A percentile compares a stretch with the other conserved stretches of the same genome.
phyloP scores from a whole-genome alignment of 2,888 invertebrate species.

The Hesperia comma region DNA sequence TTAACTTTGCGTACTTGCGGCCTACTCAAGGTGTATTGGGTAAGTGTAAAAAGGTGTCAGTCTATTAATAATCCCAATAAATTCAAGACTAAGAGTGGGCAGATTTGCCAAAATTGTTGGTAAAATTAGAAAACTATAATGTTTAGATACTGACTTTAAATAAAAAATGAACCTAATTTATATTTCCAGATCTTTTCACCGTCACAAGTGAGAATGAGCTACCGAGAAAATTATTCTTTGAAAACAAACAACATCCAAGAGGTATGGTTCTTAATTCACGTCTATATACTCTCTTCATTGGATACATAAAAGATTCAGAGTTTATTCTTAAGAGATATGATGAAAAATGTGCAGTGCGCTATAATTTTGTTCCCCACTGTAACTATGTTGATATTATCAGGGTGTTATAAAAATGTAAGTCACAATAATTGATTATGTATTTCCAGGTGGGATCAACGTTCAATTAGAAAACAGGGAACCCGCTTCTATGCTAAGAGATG shows the following conservation, averaged over 20 bases:
- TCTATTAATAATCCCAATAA: too few species aligned
- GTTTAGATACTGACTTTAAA: too few species aligned
- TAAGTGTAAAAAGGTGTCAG: too few species aligned
- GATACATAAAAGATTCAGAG: too few species aligned
- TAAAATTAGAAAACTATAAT: too few species aligned
- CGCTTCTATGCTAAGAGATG: slow-evolving; percentile 75
- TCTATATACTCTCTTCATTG: neutral
- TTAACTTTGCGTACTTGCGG: slow-evolving; percentile 86
- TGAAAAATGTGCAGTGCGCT: too few species aligned
- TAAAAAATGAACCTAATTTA: neutral
- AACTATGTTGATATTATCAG: too few species aligned
- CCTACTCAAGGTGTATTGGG: slow-evolving; percentile 50
- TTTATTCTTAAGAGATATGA: too few species aligned
- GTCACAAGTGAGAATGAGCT: slow-evolving; percentile 42
- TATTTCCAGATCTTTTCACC: slow-evolving; percentile 59
- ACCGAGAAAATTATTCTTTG: slow-evolving; percentile 61
- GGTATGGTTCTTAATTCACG: slow-evolving; percentile 49
- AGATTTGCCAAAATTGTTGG: too few species aligned
- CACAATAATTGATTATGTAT: neutral
- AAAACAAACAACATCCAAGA: slow-evolving; percentile 68
- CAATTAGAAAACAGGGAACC: slow-evolving; percentile 83
- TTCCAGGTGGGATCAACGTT: slow-evolving; percentile 76
- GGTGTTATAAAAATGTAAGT: too few species aligned
- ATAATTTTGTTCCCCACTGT: too few species aligned
- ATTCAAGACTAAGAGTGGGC: too few species aligned